Evolutionary conservation across 2,797 vertebrate genomes (phyloP), one percentile per base, ranked within the genome.

Genomic region (Typhlichthys subterraneus): DNA sequence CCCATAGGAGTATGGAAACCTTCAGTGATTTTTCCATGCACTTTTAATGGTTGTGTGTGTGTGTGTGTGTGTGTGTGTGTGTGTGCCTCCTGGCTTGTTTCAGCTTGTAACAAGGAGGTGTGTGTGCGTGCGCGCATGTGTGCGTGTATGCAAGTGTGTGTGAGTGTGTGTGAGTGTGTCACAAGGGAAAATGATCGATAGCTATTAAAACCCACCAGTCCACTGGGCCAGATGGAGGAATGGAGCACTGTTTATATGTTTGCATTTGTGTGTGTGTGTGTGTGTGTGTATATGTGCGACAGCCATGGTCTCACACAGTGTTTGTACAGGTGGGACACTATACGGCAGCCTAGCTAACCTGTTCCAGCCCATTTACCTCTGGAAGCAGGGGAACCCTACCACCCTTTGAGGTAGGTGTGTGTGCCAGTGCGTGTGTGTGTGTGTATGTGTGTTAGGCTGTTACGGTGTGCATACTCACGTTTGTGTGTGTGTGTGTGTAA

Each of bases 291-390:
- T 68, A 61, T 61, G 60, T 59, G 59, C 60, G 57, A 63, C 60
- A 71, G 68, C 61, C 64, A 45, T 53, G 85, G 80, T 86, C 73
- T 57, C 57, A 82, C 71, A 56, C 79, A 61, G 47, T 95, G 88
- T 95, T 95, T 95, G 91, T 91, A 93, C 93, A 94, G 93, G 93
- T 95, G 85, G 68, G 84, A 86, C 88, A 87, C 91, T 93, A 88
- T 81, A 88, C 89, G 84, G 88, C 86, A 64, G 89, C 89, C 85
- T 75, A 88, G 81, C 91, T 92, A 93, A 94, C 91, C 93, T 94
- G 94, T 95, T 95, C 94, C 93, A 94, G 90, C 87, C 91, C 92
- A 94, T 96, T 95, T 92, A 91, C 71, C 78, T 65, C 75, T 62
- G 71, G 83, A 82, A 80, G 73, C 77, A 42, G 38, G 38, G 38